A percentile compares a stretch with the other conserved stretches of the same genome.
Conservation (phyloP, 2,888 invertebrate species). For the Pyralis farinalis region DNA sequence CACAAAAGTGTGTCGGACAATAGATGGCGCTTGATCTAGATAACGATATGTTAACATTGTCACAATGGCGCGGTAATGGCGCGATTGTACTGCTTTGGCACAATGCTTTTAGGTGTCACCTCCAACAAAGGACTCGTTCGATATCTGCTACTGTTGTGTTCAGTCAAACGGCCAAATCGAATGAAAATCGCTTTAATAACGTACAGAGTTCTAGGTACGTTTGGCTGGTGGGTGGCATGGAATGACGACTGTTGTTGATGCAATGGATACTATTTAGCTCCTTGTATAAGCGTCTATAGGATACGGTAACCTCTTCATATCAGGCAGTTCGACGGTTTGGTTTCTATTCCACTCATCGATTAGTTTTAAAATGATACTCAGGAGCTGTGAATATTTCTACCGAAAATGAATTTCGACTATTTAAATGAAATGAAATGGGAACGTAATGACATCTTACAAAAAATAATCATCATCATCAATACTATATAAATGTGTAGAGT, state of each 20-base stretch:
- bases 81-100: conserved; percentile 72
- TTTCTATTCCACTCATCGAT: too few relatives aligned
- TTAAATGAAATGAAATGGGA: too few relatives aligned
- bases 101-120: conserved; percentile 77
- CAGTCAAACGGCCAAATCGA: conserved; percentile 56
- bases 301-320: too few relatives aligned
- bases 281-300: too few relatives aligned
- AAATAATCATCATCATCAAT: too few relatives aligned
- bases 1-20: conserved; percentile 70
- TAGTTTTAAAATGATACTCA: too few relatives aligned
- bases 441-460: too few relatives aligned
- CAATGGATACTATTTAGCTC: too few relatives aligned
- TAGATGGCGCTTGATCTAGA: conserved; percentile 79
- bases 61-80: conserved; percentile 77
- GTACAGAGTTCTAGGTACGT: not conserved
- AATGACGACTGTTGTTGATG: not conserved
- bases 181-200: conserved; percentile 46
- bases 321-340: too few relatives aligned
- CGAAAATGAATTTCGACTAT: too few relatives aligned
- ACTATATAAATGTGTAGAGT: too few relatives aligned
- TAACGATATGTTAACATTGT: conserved; percentile 80
- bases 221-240: not conserved
- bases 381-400: too few relatives aligned
- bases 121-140: conserved; percentile 56
- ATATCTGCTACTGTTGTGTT: conserved; percentile 42